Percentiles rank a stretch among this genome's conserved stretches.
phyloP scores from a whole-genome alignment of 2,797 vertebrate genomes.

The Gorsachius magnificus region DNA sequence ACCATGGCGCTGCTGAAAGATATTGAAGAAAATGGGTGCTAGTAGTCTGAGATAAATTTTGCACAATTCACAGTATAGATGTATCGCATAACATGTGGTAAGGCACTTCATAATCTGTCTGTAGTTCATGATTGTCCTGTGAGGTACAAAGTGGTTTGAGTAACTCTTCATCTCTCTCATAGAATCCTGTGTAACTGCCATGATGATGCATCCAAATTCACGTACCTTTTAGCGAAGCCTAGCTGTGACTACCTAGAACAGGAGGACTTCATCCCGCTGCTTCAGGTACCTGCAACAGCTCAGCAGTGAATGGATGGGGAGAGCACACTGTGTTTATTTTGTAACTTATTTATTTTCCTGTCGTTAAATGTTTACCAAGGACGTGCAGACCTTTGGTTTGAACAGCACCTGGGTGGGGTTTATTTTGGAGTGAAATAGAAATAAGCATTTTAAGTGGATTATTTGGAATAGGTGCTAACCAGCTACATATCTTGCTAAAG shows the following conservation, averaged over 20 bases:
- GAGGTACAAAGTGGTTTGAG: neutral
- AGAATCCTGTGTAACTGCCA: slow-evolving; percentile 90
- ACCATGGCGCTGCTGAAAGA: neutral
- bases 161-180: slow-evolving; percentile 20
- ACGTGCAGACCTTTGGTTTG: neutral
- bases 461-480: neutral
- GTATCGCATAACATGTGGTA: neutral
- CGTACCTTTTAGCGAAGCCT: slow-evolving; percentile 90
- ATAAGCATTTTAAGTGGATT: neutral
- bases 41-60: neutral
- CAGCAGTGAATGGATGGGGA: neutral
- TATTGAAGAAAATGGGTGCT: neutral
- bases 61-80: neutral
- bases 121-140: neutral
- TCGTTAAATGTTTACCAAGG: neutral
- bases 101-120: neutral
- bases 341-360: neutral
- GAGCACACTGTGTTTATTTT: fast-evolving
- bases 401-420: neutral
- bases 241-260: slow-evolving; percentile 89
- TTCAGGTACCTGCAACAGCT: slow-evolving; percentile 84
- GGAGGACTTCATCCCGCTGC: slow-evolving; percentile 94
- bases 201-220: slow-evolving; percentile 92
- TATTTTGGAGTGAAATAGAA: neutral
- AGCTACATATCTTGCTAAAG: neutral